Base-by-base conservation (phyloP, 2,888 invertebrate genomes). In the Dryomyza anilis region DNA sequence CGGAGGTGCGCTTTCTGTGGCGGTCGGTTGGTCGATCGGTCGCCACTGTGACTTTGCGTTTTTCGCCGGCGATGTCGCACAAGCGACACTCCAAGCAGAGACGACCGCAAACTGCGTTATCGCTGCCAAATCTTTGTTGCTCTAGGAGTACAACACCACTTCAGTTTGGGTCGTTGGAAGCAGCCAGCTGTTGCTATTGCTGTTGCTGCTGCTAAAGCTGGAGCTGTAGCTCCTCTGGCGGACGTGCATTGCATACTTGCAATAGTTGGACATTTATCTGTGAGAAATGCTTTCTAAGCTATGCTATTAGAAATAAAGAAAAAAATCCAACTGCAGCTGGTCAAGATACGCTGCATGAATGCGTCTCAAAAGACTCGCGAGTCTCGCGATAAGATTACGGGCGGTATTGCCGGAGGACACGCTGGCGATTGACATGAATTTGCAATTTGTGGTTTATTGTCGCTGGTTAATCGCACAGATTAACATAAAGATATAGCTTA, bases 41-140 rank as follows among this genome's bases (percentile, higher is more conserved):
- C 39, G 23, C n/a, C 16, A 14, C 2, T 19, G 33, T n/a, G 19
- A 36, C 36, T 33, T 36, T 19, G 25, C 19, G 30, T 25, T 33
- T 27, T 55, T 29, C 16, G 33, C 33, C 21, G 33, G 21, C 36
- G 10, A 19, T 19, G 36, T 33, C 55, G 36, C 53, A n/a, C 36
- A 19, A 33, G 23, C 23, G 55, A 19, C 52, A 27, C n/a, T n/a
- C 29, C 16, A 12, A 27, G 8, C 29, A n/a, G 52, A 16, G 27
- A 16, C 14, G 27, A 52, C 52, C 2, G 27, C 27, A 52, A 25
- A 27, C 39, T 48, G 48, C 48, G 48, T 59, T 59, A 59, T 59
- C 59, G 46, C 59, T 48, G 33, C 59, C 59, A 59, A 59, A 59
- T 59, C 59, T 46, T 5, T n/a, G n/a, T n/a, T n/a, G n/a, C n/a